Evolutionary conservation across 2,888 invertebrate genomes (phyloP).

Genomic region (Stenurella melanura): DNA sequence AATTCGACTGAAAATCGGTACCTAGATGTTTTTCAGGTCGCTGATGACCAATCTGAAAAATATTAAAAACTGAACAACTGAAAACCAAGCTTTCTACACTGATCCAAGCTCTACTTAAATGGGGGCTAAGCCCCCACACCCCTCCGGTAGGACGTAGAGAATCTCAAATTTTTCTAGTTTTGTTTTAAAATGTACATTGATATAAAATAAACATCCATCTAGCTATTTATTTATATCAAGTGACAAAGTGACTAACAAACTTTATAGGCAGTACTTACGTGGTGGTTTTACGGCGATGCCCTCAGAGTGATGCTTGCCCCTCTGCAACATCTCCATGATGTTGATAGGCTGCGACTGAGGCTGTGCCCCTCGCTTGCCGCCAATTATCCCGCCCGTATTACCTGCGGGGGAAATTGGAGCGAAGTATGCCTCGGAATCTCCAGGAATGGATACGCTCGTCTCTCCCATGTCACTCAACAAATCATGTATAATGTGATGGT

Average conservation of each 20-base stretch:
- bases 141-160: no score
- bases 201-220: no score
- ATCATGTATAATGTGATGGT: constrained; percentile 76
- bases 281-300: constrained; percentile 51
- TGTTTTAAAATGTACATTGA: no score
- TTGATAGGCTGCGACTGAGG: constrained; percentile 68
- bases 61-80: no score
- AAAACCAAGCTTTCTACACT: no score
- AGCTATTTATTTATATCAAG: no score
- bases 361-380: constrained; percentile 35
- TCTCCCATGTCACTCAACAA: constrained; percentile 79
- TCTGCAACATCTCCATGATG: constrained; percentile 82
- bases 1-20: no score
- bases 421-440: constrained; percentile 79
- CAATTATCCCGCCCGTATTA: constrained; percentile 65
- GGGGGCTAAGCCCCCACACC: no score
- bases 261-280: constrained; percentile 15
- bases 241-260: constrained; percentile 2
- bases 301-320: constrained; percentile 76
- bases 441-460: constrained; percentile 70
- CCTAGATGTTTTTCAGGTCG: no score
- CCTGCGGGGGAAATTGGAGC: constrained; percentile 83
- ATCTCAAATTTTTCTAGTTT: no score
- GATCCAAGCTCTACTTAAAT: no score
- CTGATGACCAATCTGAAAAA: no score